Conservation (phyloP, 2,797 vertebrate species). For the Eospalax fontanierii region DNA sequence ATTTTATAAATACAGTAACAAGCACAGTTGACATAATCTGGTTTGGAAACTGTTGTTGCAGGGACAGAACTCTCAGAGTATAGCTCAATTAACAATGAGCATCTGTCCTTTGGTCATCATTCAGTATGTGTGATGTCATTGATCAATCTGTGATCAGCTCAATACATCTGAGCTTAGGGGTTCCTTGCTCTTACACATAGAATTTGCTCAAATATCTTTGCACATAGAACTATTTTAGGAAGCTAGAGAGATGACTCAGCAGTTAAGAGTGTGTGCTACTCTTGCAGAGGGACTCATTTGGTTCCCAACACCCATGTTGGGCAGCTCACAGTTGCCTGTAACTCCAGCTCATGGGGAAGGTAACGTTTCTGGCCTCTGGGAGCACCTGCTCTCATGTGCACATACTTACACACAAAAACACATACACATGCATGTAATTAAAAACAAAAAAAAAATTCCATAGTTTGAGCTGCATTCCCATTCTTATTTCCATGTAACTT, state of each 20-base stretch:
- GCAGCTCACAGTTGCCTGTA: too few relatives aligned
- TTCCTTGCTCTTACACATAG: neutral
- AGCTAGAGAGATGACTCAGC: too few relatives aligned
- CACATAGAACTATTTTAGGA: neutral
- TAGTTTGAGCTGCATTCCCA: neutral
- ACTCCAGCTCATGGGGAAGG: too few relatives aligned
- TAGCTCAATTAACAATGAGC: neutral
- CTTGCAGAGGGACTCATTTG: too few relatives aligned
- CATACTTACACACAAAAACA: too few relatives aligned
- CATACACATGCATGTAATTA: too few relatives aligned
- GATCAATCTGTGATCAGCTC: neutral
- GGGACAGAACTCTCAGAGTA: neutral
- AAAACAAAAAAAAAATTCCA: neutral
- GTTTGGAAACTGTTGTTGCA: neutral
- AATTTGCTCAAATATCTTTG: conserved; percentile 12
- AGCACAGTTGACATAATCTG: neutral
- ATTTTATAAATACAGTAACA: conserved; percentile 45
- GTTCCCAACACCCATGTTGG: too few relatives aligned
- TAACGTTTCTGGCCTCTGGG: too few relatives aligned
- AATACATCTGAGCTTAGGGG: neutral
- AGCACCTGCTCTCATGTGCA: too few relatives aligned
- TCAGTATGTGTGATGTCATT: neutral
- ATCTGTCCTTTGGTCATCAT: neutral
- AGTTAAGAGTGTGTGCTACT: too few relatives aligned
- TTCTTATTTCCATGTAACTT: neutral